phyloP scores from a whole-genome alignment of 2,113 vertebrate genomes.

The Illadopsis cleaveri region DNA sequence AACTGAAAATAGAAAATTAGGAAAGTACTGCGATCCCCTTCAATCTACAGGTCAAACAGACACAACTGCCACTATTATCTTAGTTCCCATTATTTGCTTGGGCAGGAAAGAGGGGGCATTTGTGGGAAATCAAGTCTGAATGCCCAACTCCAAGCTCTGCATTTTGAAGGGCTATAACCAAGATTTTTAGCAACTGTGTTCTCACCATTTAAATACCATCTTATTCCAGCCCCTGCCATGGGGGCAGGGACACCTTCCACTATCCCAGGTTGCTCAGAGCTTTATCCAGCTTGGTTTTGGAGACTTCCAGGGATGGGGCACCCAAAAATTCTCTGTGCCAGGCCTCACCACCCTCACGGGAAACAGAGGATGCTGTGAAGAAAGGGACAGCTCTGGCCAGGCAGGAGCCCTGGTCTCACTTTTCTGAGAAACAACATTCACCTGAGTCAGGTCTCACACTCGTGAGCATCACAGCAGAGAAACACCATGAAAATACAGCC shows the following conservation, averaged over 20 bases:
- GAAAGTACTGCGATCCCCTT: neutral
- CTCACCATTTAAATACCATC: neutral
- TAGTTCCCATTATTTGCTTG: neutral
- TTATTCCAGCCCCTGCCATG: neutral
- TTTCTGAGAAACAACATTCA: rapidly evolving
- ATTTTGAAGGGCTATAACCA: neutral
- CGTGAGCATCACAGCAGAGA: neutral
- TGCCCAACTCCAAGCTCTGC: neutral
- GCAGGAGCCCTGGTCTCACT: neutral
- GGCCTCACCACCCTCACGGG: neutral
- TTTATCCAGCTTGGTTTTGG: neutral
- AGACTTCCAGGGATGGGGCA: neutral
- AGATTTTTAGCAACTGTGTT: neutral
- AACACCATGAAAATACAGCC: neutral
- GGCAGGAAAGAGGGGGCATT: neutral
- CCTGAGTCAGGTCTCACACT: neutral
- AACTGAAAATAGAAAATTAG: neutral
- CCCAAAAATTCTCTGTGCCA: neutral
- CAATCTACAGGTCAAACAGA: neutral
- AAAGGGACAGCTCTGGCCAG: neutral
- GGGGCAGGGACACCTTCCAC: neutral
- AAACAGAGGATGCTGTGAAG: neutral
- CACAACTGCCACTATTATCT: neutral
- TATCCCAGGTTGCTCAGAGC: neutral
- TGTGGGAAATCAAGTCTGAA: neutral